phyloP scores from a whole-genome alignment of 2,113 vertebrate genomes.

The Cathartes aura region DNA sequence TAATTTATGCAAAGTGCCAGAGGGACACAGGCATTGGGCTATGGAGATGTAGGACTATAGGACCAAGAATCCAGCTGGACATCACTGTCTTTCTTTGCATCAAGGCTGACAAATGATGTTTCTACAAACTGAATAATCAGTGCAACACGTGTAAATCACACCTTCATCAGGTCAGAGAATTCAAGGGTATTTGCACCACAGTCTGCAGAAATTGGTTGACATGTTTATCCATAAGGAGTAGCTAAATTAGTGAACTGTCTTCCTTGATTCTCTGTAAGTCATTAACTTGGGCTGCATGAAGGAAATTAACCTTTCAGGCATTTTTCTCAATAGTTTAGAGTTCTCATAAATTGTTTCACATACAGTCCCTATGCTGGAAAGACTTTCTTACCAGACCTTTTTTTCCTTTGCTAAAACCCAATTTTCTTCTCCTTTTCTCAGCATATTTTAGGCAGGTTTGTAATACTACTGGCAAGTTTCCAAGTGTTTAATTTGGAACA shows the following conservation, averaged over 20 bases:
- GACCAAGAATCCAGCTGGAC: not conserved
- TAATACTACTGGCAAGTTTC: not conserved
- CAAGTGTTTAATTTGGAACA: constrained; percentile 56
- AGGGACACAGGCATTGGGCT: not conserved
- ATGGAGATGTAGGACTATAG: not conserved
- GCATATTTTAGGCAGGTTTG: not conserved
- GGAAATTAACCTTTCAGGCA: constrained; percentile 27
- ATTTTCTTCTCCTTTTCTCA: constrained; percentile 1
- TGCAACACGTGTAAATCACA: not conserved
- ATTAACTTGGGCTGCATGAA: not conserved
- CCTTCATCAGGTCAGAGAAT: not conserved
- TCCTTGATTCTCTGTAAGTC: not conserved
- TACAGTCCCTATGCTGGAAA: not conserved
- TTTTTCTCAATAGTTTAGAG: not conserved
- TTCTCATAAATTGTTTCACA: constrained; percentile 10
- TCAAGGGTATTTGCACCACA: not conserved
- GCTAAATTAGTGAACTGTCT: not conserved
- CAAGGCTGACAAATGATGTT: not conserved
- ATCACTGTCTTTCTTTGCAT: not conserved
- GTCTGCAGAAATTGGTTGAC: not conserved
- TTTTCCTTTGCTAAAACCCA: not conserved
- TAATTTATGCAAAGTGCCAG: not conserved
- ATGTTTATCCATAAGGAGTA: not conserved
- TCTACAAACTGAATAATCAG: not conserved
- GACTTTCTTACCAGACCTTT: not conserved